Evolutionary conservation across 35 echinoderm and acorn worm genomes (phyloP).

Genomic region (Lytechinus variegatus): DNA sequence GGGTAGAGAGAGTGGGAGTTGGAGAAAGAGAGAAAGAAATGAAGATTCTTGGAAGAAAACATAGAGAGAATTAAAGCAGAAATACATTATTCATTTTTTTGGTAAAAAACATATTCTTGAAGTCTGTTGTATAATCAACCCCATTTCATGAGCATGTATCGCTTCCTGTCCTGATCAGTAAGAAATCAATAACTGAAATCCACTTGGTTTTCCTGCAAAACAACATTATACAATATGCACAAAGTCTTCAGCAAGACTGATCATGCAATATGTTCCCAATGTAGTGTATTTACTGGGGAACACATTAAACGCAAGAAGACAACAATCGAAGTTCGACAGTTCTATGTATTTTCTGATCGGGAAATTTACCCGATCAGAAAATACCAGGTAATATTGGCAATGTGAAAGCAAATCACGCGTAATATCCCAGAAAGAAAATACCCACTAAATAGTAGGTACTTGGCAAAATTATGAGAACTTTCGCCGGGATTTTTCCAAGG

Average conservation of each 20-base stretch:
- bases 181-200: no score
- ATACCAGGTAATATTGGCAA: no score
- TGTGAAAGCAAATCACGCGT: no score
- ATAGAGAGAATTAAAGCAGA: background rate
- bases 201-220: no score
- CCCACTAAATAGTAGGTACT: no score
- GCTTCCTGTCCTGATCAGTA: background rate
- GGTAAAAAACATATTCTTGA: background rate
- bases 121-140: background rate
- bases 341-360: no score
- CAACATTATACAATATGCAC: no score
- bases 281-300: background rate
- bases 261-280: background rate
- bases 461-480: no score
- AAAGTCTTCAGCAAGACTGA: background rate
- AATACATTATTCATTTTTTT: background rate
- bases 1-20: background rate
- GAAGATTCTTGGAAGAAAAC: background rate
- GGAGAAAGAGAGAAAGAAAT: background rate
- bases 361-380: no score
- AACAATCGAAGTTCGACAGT: no score
- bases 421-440: no score
- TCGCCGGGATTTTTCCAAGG: no score
- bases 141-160: background rate
- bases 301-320: background rate